phyloP scores from a whole-genome alignment of 2,888 invertebrate species.

The Stictocephala bisonia region DNA sequence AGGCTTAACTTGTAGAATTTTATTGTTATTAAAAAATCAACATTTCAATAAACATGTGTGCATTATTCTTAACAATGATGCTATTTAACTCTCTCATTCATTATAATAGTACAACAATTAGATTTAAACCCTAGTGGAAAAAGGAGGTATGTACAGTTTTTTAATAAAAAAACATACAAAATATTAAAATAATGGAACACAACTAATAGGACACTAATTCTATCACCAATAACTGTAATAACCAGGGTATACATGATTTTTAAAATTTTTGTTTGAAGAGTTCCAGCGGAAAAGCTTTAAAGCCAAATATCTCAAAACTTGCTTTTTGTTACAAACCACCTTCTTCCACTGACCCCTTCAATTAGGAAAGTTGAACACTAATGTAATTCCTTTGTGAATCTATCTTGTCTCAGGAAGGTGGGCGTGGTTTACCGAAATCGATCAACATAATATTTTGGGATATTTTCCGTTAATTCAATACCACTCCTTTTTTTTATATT shows the following conservation, averaged over 20 bases:
- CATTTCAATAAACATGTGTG: background rate
- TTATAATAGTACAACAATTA: background rate
- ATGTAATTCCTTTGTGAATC: too few species aligned
- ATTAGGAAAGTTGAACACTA: too few species aligned
- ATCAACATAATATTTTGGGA: too few species aligned
- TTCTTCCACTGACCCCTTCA: conserved; percentile 35
- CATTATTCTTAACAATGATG: conserved; percentile 3
- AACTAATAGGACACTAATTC: background rate
- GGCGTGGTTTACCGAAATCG: too few species aligned
- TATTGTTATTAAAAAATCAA: conserved; percentile 17
- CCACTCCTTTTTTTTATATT: too few species aligned
- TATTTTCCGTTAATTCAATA: too few species aligned
- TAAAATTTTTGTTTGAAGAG: background rate
- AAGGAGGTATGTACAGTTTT: background rate
- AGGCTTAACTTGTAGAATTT: conserved; percentile 9
- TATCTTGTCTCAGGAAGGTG: too few species aligned
- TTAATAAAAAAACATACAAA: background rate
- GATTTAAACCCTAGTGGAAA: too few species aligned
- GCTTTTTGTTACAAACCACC: conserved; percentile 28
- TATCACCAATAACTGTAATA: conserved; percentile 9
- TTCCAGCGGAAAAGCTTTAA: conserved; percentile 31
- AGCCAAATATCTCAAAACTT: conserved; percentile 27
- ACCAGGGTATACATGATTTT: background rate
- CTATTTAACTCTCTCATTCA: conserved; percentile 14
- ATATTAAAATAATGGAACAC: background rate